A percentile compares a stretch with the other conserved stretches of the same genome.
phyloP scores from a whole-genome alignment of 2,888 invertebrate genomes.

The Ditylenchus weischeri region DNA sequence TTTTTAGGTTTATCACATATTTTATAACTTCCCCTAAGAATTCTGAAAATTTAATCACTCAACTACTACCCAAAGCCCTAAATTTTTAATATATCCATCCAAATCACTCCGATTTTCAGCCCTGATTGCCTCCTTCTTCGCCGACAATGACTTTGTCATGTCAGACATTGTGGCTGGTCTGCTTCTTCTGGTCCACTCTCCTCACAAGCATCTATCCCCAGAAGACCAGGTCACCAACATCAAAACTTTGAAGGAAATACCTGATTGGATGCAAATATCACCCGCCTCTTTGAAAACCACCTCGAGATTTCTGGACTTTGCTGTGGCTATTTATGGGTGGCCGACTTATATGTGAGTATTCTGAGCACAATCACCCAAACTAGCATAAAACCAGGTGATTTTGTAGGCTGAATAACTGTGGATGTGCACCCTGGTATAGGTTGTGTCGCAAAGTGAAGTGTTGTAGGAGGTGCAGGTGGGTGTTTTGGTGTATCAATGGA shows the following conservation, averaged over 20 bases:
- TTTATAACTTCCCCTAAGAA: too few relatives aligned
- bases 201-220: constrained; percentile 71
- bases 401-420: constrained; percentile 37
- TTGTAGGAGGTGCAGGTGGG: constrained; percentile 32
- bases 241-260: constrained; percentile 40
- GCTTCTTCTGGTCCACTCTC: constrained; percentile 68
- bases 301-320: constrained; percentile 73
- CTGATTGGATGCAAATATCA: constrained; percentile 18
- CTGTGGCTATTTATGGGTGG: constrained; percentile 84
- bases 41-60: too few relatives aligned
- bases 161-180: constrained; percentile 84
- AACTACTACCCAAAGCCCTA: too few relatives aligned
- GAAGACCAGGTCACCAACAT: constrained; percentile 58
- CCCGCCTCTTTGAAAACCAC: constrained; percentile 30
- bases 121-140: constrained; percentile 55
- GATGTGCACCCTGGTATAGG: constrained; percentile 31
- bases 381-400: too few relatives aligned
- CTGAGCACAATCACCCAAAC: too few relatives aligned
- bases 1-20: too few relatives aligned
- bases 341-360: constrained; percentile 67
- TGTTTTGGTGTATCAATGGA: not conserved
- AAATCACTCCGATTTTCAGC: not conserved
- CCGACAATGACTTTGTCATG: constrained; percentile 72
- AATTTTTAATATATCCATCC: too few relatives aligned
- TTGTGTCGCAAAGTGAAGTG: constrained; percentile 39